phyloP scores from a whole-genome alignment of 2,888 invertebrate genomes.

The Adineta ricciae region DNA sequence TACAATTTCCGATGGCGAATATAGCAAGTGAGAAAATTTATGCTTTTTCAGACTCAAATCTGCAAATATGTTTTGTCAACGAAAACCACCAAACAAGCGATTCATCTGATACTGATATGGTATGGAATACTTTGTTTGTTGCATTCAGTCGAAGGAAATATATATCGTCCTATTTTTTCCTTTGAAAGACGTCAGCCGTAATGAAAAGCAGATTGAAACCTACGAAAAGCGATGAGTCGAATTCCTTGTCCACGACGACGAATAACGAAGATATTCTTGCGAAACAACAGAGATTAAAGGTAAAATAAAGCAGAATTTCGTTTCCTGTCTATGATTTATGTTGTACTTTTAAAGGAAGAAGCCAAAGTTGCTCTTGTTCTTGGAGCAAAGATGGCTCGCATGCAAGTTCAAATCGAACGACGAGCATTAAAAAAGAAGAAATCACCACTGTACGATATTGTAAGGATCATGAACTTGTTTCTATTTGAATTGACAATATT shows the following conservation, averaged over 20 bases:
- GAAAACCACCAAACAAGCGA: constrained; percentile 51
- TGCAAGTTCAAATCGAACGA: constrained; percentile 27
- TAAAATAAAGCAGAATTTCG: constrained; percentile 62
- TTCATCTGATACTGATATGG: background rate
- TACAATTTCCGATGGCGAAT: constrained; percentile 57
- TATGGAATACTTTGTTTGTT: background rate
- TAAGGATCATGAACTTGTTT: constrained; percentile 42
- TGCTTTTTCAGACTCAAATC: constrained; percentile 61
- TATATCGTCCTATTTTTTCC: background rate
- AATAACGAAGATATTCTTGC: background rate
- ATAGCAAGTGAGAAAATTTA: background rate
- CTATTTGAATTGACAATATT: constrained; percentile 16
- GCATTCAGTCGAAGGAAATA: background rate
- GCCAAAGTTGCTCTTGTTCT: constrained; percentile 66
- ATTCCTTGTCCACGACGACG: background rate
- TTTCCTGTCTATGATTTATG: constrained; percentile 58
- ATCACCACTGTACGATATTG: constrained; percentile 75
- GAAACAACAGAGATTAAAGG: constrained; percentile 22
- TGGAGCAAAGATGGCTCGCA: constrained; percentile 10
- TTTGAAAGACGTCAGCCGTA: background rate
- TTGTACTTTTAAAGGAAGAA: constrained; percentile 58
- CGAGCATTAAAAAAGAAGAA: constrained; percentile 57
- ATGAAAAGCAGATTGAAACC: background rate
- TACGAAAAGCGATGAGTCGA: background rate
- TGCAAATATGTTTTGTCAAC: constrained; percentile 90